Conservation (phyloP, 2,888 invertebrate genomes). For the Bursaphelenchus okinawaensis region DNA sequence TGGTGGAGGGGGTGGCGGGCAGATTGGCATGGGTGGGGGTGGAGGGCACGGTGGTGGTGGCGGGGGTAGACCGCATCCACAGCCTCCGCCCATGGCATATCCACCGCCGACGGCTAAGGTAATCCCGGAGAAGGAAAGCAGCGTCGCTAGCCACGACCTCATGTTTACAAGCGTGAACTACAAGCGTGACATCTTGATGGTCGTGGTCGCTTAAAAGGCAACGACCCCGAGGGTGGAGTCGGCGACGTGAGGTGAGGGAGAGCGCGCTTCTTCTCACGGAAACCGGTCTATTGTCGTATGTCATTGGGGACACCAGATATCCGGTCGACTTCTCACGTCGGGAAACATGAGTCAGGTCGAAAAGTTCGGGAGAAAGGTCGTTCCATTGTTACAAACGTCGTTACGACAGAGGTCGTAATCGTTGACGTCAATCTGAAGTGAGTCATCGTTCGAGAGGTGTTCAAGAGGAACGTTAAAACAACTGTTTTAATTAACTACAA, state of each 20-base stretch:
- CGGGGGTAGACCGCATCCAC: slow-evolving; percentile 5
- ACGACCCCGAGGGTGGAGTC: neutral
- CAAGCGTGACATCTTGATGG: neutral
- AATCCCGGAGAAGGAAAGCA: neutral
- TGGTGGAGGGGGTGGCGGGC: slow-evolving; percentile 40
- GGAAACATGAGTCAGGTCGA: neutral
- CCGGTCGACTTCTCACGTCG: neutral
- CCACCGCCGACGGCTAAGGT: neutral
- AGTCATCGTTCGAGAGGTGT: too few relatives aligned
- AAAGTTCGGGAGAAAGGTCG: neutral
- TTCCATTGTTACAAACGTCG: neutral
- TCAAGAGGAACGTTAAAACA: too few relatives aligned
- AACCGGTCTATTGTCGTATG: neutral
- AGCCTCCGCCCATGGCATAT: neutral
- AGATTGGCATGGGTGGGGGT: slow-evolving; percentile 28
- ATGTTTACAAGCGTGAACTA: neutral
- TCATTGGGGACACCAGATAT: neutral
- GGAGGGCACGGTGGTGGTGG: slow-evolving; percentile 19
- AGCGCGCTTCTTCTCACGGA: neutral
- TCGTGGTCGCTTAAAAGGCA: neutral
- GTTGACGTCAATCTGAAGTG: too few relatives aligned
- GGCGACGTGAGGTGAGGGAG: neutral
- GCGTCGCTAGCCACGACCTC: neutral
- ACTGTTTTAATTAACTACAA: too few relatives aligned
- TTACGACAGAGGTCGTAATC: neutral